A percentile compares a stretch with the other conserved stretches of the same genome.
Conservation (phyloP, 2,888 invertebrate genomes). For the Andrena minutula region DNA sequence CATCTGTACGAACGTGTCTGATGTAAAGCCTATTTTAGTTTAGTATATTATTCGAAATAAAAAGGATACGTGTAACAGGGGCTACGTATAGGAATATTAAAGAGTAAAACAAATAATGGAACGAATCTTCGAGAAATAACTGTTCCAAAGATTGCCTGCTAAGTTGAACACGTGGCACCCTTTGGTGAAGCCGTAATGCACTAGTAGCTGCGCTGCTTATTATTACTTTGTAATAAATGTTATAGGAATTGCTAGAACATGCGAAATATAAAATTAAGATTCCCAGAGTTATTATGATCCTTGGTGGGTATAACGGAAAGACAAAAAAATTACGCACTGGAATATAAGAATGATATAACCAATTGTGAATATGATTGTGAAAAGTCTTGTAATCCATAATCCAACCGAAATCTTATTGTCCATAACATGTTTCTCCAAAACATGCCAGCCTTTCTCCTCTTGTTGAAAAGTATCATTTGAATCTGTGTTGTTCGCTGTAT, state of each 20-base stretch:
- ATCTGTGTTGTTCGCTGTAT: slow-evolving; percentile 69
- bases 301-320: slow-evolving; percentile 67
- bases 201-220: slow-evolving; percentile 97
- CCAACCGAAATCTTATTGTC: slow-evolving; percentile 95
- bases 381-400: slow-evolving; percentile 94
- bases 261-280: slow-evolving; percentile 20
- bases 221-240: slow-evolving; percentile 96
- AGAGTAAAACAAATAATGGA: slow-evolving; percentile 98
- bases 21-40: neutral
- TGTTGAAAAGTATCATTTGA: slow-evolving; percentile 71
- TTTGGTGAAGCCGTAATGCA: slow-evolving; percentile 97
- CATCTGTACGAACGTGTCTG: neutral
- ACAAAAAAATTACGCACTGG: slow-evolving; percentile 88
- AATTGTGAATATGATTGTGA: slow-evolving; percentile 93
- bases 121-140: slow-evolving; percentile 95
- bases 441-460: slow-evolving; percentile 87
- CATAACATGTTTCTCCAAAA: slow-evolving; percentile 90
- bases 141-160: slow-evolving; percentile 93
- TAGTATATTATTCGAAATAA: slow-evolving; percentile 46
- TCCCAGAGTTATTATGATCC: slow-evolving; percentile 1
- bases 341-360: slow-evolving; percentile 95
- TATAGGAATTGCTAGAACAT: slow-evolving; percentile 88
- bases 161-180: slow-evolving; percentile 93
- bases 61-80: slow-evolving; percentile 96
- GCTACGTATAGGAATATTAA: slow-evolving; percentile 96